Evolutionary conservation across 2,113 vertebrate species (phyloP), one percentile per base, ranked within the genome.

Genomic region (Mesembrinibis cayennensis): DNA sequence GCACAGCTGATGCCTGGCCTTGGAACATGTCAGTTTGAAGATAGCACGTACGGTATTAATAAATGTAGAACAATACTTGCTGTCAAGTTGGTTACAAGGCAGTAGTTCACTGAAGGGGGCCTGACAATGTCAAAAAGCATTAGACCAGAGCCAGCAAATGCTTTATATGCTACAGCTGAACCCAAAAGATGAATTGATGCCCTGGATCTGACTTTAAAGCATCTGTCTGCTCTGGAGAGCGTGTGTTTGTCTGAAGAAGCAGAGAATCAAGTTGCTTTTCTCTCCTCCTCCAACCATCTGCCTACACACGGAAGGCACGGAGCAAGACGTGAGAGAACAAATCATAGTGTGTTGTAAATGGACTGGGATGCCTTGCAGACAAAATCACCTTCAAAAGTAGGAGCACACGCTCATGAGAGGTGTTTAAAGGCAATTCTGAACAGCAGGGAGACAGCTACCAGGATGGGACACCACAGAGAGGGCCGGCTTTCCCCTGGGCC

Each of bases 11-110:
- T 90, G 93, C 69, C 76, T 70, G 45, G 45, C 79, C 93, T 95
- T 71, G 50, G 80, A 96, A 94, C 58, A 58, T 12, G 82, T 92
- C 94, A 73, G 44, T 89, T 59, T 70, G 90, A 92, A 95, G 92
- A 73, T 70, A 42, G 25, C 93, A 69, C 0, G 7, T 59, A 79
- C 4, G 5, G 55, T 92, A 86, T 93, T 97, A 94, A 96, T 93
- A 96, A 94, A 93, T 49, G 69, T 78, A 90, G 86, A 96, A 97
- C 96, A 97, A 87, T 95, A 87, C 85, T 98, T 90, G 87, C 96
- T 97, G 96, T 97, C 97, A 96, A 90, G 82, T 87, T 85, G 92
- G 76, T 94, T 97, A 94, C 92, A 90, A 96, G 87, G 89, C 94
- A 92, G 72, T 58, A 71, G 79, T 71, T 94, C 82, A 84, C 94